These are phyloP conservation scores for Eumerus sabulonum DNA, from an alignment of 2,888 invertebrate genomes.

Conservation along the genomic window DNA sequence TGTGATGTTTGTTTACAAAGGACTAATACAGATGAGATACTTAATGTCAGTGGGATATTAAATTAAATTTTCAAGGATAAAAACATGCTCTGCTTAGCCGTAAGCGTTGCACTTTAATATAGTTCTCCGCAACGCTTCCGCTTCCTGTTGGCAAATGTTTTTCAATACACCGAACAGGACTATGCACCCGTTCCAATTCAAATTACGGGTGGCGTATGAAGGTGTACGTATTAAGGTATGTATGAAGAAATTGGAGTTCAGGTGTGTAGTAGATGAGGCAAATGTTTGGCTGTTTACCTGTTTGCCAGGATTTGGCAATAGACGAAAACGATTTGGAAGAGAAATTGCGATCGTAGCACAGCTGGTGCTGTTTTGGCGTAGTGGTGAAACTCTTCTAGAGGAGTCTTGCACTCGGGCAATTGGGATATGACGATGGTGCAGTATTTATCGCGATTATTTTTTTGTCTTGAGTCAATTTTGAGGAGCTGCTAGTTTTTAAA, in stretches of 20 bases:
- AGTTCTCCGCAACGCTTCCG: conserved; percentile 4
- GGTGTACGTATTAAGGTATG: conserved; percentile 7
- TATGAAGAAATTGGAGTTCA: conserved; percentile 18
- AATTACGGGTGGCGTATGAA: too few relatives aligned
- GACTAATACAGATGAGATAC: conserved; percentile 36
- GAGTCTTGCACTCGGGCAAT: too few relatives aligned
- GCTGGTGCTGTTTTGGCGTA: conserved; percentile 43
- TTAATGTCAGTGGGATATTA: conserved; percentile 40
- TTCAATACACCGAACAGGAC: conserved; percentile 2
- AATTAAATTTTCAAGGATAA: conserved; percentile 64
- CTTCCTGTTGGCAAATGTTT: conserved; percentile 7
- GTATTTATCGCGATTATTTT: too few relatives aligned
- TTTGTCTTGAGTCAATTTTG: too few relatives aligned
- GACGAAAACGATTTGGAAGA: conserved; percentile 53
- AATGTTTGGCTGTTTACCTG: conserved; percentile 3
- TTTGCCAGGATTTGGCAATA: conserved; percentile 49
- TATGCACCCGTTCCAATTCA: neutral
- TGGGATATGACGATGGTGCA: too few relatives aligned
- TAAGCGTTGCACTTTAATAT: conserved; percentile 48
- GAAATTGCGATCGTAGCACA: conserved; percentile 51
- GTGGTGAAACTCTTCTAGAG: neutral
- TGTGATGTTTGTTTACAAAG: conserved; percentile 36
- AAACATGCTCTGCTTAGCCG: conserved; percentile 42
- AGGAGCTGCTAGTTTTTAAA: too few relatives aligned
- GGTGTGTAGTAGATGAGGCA: conserved; percentile 36